phyloP scores from a whole-genome alignment of 2,113 vertebrate genomes.

The Rhinichthys klamathensis region DNA sequence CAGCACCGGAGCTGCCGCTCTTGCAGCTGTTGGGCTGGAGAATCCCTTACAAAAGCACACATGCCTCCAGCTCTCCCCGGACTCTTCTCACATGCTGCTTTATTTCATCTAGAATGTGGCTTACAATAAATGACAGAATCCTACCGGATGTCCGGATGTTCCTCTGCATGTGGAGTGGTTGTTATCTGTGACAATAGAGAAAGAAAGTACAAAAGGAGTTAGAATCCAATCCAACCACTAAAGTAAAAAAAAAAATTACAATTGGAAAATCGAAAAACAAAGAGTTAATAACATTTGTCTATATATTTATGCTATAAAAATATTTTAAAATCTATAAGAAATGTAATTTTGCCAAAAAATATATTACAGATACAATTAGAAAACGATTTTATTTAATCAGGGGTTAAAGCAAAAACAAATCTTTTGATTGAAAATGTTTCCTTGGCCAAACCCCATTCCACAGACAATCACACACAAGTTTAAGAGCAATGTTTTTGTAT shows the following conservation, averaged over 20 bases:
- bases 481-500: too few species aligned
- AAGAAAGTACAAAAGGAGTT: not conserved
- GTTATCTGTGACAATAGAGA: not conserved
- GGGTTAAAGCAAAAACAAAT: too few species aligned
- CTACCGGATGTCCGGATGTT: not conserved
- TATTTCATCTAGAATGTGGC: slow-evolving; percentile 12
- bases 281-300: not conserved
- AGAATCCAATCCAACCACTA: not conserved
- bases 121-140: not conserved
- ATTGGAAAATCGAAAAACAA: not conserved
- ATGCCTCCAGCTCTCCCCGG: not conserved
- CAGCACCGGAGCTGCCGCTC: slow-evolving; percentile 9
- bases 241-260: not conserved
- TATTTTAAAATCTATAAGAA: not conserved
- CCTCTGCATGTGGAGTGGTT: not conserved
- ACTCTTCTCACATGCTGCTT: slow-evolving; percentile 20
- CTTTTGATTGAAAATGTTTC: too few species aligned
- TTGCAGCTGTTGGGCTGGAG: not conserved
- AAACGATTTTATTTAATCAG: not conserved
- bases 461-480: too few species aligned
- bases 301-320: not conserved
- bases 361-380: not conserved
- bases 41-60: slow-evolving; percentile 25
- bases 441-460: too few species aligned
- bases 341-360: not conserved